Percentiles rank a stretch among this genome's conserved stretches.
Conservation (phyloP, 2,888 invertebrate genomes). For the Anarsia innoxiella region DNA sequence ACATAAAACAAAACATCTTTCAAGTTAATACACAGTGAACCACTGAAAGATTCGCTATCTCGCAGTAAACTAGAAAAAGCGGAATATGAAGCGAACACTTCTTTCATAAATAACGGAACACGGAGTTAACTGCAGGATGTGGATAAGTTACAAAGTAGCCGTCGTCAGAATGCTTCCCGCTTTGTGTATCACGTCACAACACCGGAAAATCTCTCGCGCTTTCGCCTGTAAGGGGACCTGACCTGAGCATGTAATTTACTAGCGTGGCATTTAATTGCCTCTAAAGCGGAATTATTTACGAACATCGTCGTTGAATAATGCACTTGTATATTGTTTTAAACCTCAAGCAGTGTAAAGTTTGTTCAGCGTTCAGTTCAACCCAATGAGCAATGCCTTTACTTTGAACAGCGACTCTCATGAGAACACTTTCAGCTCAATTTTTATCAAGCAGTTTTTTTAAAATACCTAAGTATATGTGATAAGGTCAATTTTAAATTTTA, state of each 20-base stretch:
- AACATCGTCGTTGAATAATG: slow-evolving; percentile 4
- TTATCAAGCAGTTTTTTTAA: no score
- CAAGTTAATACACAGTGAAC: no score
- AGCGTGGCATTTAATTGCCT: slow-evolving; percentile 8
- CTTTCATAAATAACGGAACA: neutral
- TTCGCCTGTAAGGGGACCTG: neutral
- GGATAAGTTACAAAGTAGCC: slow-evolving; percentile 17
- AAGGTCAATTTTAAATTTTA: no score
- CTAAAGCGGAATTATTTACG: slow-evolving; percentile 1
- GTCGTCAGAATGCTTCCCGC: slow-evolving; percentile 27
- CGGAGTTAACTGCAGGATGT: neutral
- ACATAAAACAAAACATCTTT: no score
- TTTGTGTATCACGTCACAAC: slow-evolving; percentile 24
- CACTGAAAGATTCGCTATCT: no score
- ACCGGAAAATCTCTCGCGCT: slow-evolving; percentile 24
- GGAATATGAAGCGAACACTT: neutral
- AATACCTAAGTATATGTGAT: no score
- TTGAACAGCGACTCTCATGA: no score
- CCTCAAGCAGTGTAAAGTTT: neutral
- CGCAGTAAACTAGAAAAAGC: neutral
- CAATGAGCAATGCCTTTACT: neutral
- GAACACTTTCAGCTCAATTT: no score
- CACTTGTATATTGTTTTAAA: slow-evolving; percentile 1
- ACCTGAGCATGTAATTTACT: slow-evolving; percentile 7
- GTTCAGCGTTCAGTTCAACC: no score